Base-by-base conservation (phyloP, 2,888 invertebrate genomes). In the Agrochola macilenta region DNA sequence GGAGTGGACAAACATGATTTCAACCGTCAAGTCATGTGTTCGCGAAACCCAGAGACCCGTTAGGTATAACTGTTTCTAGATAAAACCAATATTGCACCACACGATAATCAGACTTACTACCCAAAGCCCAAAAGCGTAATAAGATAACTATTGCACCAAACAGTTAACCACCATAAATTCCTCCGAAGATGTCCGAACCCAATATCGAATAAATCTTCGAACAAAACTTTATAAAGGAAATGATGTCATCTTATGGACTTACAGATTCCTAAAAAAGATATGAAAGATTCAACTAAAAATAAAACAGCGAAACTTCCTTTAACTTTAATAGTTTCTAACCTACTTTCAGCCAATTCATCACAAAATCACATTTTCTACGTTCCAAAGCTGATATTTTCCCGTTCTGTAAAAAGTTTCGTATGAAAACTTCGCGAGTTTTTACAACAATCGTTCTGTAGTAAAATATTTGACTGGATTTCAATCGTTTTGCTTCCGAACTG, bases 281-380 rank as follows among this genome's bases (percentile, higher is more conserved):
- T 66, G 66, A 66, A 54, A 76, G 52, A 69, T 74, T 49, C 58
- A 52, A 78, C 54, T 66, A 46, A 78, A 84, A 82, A 82, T 63
- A 74, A 64, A 78, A 76, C 69, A 54, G 65, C n/a, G 11, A 70
- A 82, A 73, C 61, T 85, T 85, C 14, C 49, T 9, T 39, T 49
- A 68, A 14, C 71, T 78, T 75, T 76, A 84, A 87, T 78, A 87
- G 85, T 85, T 83, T 20, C 7, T 35, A 81, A 69, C 76, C 75
- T 74, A 83, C 75, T 86, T 78, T 63, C n/a, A 57, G 68, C n/a
- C 60, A 82, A 86, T 88, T 81, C 86, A 83, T 79, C 75, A 69
- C 71, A 65, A 79, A 81, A 88, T 87, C 84, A 87, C 81, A 88
- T 88, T 86, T 74, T 63, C 79, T 69, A 66, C 76, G 57, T 68